These are phyloP conservation scores for Sphaeramia orbicularis DNA, from an alignment of 2,797 vertebrate species.

Conservation along the genomic window DNA sequence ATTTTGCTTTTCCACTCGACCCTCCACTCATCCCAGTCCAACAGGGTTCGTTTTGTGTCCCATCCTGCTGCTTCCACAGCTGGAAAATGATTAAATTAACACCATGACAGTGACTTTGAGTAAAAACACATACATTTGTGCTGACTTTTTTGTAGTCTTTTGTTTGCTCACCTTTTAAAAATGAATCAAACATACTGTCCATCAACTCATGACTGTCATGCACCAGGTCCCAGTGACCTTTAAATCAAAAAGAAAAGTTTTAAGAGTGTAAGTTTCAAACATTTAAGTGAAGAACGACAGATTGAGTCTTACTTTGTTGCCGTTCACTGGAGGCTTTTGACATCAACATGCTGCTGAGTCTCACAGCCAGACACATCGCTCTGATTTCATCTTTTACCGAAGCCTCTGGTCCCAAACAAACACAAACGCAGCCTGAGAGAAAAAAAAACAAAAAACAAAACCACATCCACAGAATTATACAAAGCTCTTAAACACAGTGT, in stretches of 20 bases:
- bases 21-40: constrained; percentile 93
- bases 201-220: constrained; percentile 78
- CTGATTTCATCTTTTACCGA: constrained; percentile 79
- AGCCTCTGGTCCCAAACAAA: constrained; percentile 79
- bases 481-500: neutral
- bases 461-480: neutral
- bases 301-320: constrained; percentile 63
- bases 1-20: constrained; percentile 88
- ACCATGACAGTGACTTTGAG: neutral
- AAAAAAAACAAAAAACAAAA: neutral
- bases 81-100: constrained; percentile 49
- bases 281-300: neutral
- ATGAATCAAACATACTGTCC: constrained; percentile 74
- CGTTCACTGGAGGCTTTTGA: constrained; percentile 18
- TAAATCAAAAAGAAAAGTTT: constrained; percentile 4
- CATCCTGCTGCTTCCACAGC: constrained; percentile 85
- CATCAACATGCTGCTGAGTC: constrained; percentile 64
- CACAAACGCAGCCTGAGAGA: constrained; percentile 71
- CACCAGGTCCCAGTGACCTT: constrained; percentile 79
- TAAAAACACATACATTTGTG: neutral
- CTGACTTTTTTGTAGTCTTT: neutral
- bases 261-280: neutral
- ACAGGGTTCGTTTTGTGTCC: constrained; percentile 86
- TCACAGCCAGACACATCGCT: constrained; percentile 80
- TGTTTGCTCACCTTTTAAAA: constrained; percentile 76